Evolutionary conservation across 2,888 invertebrate species (phyloP).

Genomic region (Eurytoma adleriae): DNA sequence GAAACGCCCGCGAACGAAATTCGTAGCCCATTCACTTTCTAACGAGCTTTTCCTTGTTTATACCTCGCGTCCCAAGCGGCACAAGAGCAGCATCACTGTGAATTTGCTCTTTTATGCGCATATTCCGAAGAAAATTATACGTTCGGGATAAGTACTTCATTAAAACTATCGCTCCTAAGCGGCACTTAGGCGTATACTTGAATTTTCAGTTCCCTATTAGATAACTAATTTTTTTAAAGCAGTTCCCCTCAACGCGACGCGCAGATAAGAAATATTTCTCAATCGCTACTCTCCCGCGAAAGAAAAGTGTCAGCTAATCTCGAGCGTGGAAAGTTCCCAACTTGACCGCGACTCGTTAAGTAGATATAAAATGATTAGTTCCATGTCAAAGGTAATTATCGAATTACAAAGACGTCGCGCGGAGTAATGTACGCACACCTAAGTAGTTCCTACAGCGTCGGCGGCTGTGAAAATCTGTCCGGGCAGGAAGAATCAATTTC

Average conservation of each 20-base stretch:
- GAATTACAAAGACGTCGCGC: conserved; percentile 21
- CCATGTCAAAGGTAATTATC: conserved; percentile 11
- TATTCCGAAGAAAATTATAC: background rate
- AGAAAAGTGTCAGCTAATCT: too few species aligned
- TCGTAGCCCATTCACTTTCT: background rate
- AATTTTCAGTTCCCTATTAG: too few species aligned
- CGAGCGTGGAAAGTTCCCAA: too few species aligned
- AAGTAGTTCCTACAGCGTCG: background rate
- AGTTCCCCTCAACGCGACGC: background rate
- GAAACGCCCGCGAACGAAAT: conserved; percentile 20
- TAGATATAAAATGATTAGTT: conserved; percentile 7
- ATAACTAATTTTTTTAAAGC: too few species aligned
- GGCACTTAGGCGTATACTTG: too few species aligned
- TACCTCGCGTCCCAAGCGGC: too few species aligned
- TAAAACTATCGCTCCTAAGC: background rate
- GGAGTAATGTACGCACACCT: too few species aligned
- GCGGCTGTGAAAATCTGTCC: conserved; percentile 32
- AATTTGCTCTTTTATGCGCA: background rate
- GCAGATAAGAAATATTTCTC: too few species aligned
- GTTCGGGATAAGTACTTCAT: background rate
- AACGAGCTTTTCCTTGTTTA: background rate
- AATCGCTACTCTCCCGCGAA: too few species aligned
- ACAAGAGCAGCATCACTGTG: background rate
- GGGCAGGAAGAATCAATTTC: conserved; percentile 46
- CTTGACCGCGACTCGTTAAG: too few species aligned